Base-by-base conservation (phyloP, 2,888 invertebrate species). In the Hoplodrina ambigua region DNA sequence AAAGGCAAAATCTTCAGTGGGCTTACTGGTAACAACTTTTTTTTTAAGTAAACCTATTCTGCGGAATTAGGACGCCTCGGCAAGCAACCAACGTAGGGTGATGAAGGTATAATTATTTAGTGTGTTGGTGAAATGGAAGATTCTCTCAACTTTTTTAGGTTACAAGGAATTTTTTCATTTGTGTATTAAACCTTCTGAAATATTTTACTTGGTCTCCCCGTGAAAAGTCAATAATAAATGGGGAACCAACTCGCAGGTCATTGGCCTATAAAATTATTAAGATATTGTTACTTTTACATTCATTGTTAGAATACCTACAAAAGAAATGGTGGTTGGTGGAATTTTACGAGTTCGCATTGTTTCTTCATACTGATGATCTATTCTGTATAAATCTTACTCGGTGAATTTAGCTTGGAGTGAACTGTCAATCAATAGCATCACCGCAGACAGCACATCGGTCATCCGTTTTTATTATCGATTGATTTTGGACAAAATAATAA, bases 221-320 rank as follows among this genome's bases (percentile, higher is more conserved):
- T 72, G 20, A 71, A 50, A 50, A 53, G 44, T 56, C 55, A 63
- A 58, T 44, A 65, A 64, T 71, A 72, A 25, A 44, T 25, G 44
- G 52, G 20, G 56, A 67, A 54, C 44, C 49, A 57, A 54, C 56
- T 67, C 72, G 46, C 52, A 78, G 72, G 56, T 72, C 56, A 78
- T 44, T 61, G 59, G 19, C 58, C 64, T 17, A 25, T 62, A 52
- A 58, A 65, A 59, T 46, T 15, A 46, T 78, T 55, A 55, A 62
- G n/a, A 73, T 53, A 57, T 60, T 70, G 59, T 60, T 41, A 61
- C 55, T 57, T 5, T 46, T 62, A 58, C n/a, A 73, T 63, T 49
- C 52, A 56, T 30, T 46, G 46, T 20, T 19, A 53, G 25, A 59
- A 46, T 73, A 58, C n/a, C n/a, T n/a, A n/a, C 57, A 64, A 49